Conservation (phyloP, 2,113 vertebrate genomes). For the Dromiciops gliroides region DNA sequence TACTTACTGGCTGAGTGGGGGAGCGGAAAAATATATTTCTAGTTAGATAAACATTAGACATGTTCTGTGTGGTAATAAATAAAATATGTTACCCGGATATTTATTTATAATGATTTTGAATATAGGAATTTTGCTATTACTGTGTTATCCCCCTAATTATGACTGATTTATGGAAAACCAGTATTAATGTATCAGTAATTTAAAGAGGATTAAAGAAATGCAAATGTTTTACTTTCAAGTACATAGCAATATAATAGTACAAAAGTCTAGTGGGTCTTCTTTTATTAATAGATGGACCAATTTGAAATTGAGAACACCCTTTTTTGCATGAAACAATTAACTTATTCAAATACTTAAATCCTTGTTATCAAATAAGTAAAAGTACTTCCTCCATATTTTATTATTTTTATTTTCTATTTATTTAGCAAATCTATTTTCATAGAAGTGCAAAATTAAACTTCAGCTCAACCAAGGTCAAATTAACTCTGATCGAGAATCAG, state of each 20-base stretch:
- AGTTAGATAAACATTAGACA: background rate
- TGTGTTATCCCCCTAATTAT: background rate
- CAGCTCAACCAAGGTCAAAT: background rate
- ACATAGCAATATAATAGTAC: background rate
- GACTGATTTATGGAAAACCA: constrained; percentile 14
- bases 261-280: background rate
- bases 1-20: too few relatives aligned
- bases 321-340: constrained; percentile 8
- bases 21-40: too few relatives aligned
- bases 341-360: background rate
- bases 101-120: background rate
- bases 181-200: background rate
- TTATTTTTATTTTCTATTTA: background rate
- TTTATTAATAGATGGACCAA: background rate
- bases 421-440: background rate
- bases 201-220: background rate
- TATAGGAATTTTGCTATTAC: background rate
- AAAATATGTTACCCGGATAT: constrained; percentile 5
- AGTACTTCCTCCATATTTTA: background rate
- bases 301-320: background rate
- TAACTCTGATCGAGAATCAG: background rate
- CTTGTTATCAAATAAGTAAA: constrained; percentile 6
- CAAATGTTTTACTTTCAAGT: background rate
- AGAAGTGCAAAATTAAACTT: background rate
- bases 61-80: background rate